These are phyloP conservation scores for Ganaspis sp. DNA, from an alignment of 1,140 invertebrate genomes.

Conservation along the genomic window DNA sequence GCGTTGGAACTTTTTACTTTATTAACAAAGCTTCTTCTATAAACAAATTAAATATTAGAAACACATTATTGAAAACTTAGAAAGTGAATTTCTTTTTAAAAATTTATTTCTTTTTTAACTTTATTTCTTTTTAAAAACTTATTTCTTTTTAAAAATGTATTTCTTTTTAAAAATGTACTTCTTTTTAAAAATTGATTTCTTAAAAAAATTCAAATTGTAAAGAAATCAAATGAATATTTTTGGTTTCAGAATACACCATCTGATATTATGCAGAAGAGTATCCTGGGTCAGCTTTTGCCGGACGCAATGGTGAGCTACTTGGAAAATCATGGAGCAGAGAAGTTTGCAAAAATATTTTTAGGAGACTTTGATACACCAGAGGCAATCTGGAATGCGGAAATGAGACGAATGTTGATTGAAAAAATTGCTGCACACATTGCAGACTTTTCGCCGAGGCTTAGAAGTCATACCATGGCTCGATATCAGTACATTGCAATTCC, in stretches of 20 bases:
- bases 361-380: constrained; percentile 99
- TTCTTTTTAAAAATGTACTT: constrained; percentile 19
- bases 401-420: constrained; percentile 96
- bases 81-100: too few relatives aligned
- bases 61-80: too few relatives aligned
- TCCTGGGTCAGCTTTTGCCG: constrained; percentile 95
- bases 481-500: constrained; percentile 99
- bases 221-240: constrained; percentile 58
- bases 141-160: too few relatives aligned
- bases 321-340: constrained; percentile 98
- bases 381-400: constrained; percentile 95
- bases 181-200: background rate
- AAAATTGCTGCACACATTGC: constrained; percentile 97
- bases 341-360: constrained; percentile 99
- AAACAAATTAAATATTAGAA: too few relatives aligned
- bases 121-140: too few relatives aligned
- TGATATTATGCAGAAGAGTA: constrained; percentile 89
- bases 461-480: constrained; percentile 94
- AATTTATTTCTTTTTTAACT: constrained; percentile 23
- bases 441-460: constrained; percentile 95
- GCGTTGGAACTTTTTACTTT: too few relatives aligned
- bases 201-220: constrained; percentile 29
- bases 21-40: too few relatives aligned
- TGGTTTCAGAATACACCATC: constrained; percentile 78
- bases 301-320: constrained; percentile 99